phyloP scores from a whole-genome alignment of 2,113 vertebrate species.

The Nymphicus hollandicus region DNA sequence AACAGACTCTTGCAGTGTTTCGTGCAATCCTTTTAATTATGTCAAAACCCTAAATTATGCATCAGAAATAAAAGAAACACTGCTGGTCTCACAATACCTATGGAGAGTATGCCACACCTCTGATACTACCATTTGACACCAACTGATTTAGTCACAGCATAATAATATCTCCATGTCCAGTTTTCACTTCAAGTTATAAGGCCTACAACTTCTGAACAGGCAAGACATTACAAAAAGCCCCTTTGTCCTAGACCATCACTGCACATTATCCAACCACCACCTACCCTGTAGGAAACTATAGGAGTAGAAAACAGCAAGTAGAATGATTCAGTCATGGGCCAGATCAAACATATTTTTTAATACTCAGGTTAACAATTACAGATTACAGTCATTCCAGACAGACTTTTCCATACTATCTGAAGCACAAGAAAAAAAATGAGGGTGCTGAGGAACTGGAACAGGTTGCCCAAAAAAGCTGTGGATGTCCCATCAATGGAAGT shows the following conservation, averaged over 20 bases:
- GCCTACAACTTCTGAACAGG: background rate
- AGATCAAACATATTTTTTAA: background rate
- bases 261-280: background rate
- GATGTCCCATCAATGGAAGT: background rate
- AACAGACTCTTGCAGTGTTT: background rate
- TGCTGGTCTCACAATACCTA: background rate
- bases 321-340: background rate
- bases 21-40: background rate
- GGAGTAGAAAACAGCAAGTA: background rate
- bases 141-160: background rate
- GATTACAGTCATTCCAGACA: background rate
- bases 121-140: background rate
- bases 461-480: background rate
- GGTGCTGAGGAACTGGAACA: background rate
- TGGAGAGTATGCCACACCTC: background rate
- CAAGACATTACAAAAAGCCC: background rate
- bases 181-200: background rate
- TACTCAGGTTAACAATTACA: background rate
- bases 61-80: background rate
- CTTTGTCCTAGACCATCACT: background rate
- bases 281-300: rapidly evolving
- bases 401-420: background rate
- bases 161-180: background rate
- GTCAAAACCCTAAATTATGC: background rate
- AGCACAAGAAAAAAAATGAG: background rate